Evolutionary conservation across 2,113 vertebrate genomes (phyloP), one percentile per base, ranked within the genome.

Genomic region (Melanerpes formicivorus): DNA sequence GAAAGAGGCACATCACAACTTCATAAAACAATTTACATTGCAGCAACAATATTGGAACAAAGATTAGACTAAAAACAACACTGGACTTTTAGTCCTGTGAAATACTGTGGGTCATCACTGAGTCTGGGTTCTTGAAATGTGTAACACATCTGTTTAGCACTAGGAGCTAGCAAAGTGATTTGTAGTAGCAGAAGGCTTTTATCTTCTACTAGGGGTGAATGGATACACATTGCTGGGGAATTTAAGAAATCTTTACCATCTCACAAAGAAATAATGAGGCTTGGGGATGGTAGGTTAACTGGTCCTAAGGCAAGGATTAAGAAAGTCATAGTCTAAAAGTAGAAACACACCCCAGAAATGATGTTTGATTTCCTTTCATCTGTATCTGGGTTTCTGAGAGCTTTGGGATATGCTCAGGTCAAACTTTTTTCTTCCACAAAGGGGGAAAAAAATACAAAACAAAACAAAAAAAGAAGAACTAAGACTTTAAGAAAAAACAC

Each of bases 191-290:
- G 72, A 74, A 60, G n/a, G 44, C 18, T 93, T 91, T 91, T 77
- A 19, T 91, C 90, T 95, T 95, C 94, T 93, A 93, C 91, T 95
- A 93, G 91, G 42, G 90, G 94, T 91, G 91, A 96, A 93, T 44
- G 95, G 87, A 93, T 91, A 67, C 85, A 90, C 79, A 40, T 93
- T 23, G 37, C 48, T 80, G 60, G 9, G 63, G 50, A 63, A 56
- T 82, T 81, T 85, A 80, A 80, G 42, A 91, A 55, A 59, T 26
- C 25, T 88, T 71, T 85, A 23, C 52, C 80, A 80, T 14, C 21
- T 87, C 17, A 11, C 46, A 72, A 77, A 37, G 56, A 87, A 74
- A 74, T 85, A 34, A 66, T 8, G 42, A 85, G 56, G 11, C 14
- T 82, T 76, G 17, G 30, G 40, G 23, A 8, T 89, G 55, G 37